A percentile compares a stretch with the other conserved stretches of the same genome.
phyloP scores from a whole-genome alignment of 1,140 invertebrate genomes.

The Temnothorax longispinosus region DNA sequence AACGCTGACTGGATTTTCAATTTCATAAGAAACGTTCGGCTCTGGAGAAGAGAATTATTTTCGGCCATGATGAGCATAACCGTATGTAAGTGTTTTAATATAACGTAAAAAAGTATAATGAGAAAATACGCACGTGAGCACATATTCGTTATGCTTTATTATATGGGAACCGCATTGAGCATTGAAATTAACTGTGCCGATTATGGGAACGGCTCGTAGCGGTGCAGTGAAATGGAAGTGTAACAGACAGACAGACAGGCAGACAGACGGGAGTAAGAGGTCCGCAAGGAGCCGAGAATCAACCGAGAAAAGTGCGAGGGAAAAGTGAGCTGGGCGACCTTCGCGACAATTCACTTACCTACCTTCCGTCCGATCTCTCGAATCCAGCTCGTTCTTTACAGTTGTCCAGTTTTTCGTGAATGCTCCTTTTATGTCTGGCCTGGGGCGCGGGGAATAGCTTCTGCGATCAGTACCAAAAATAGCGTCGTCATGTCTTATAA shows the following conservation, averaged over 20 bases:
- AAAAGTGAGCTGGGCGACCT: slow-evolving; percentile 82
- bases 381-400: slow-evolving; percentile 55
- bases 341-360: slow-evolving; percentile 76
- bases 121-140: slow-evolving; percentile 3
- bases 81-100: neutral
- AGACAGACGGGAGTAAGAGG: slow-evolving; percentile 65
- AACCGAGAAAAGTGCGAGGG: slow-evolving; percentile 73
- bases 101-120: slow-evolving; percentile 4
- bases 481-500: neutral
- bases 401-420: slow-evolving; percentile 51
- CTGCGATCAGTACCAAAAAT: neutral
- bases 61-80: neutral
- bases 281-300: slow-evolving; percentile 57
- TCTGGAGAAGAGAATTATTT: neutral
- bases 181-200: neutral
- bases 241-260: slow-evolving; percentile 47
- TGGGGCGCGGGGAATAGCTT: neutral
- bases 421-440: slow-evolving; percentile 23
- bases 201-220: slow-evolving; percentile 31
- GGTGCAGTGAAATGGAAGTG: slow-evolving; percentile 41
- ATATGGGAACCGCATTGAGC: slow-evolving; percentile 9
- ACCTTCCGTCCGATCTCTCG: slow-evolving; percentile 66
- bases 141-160: slow-evolving; percentile 18
- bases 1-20: neutral
- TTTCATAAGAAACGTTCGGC: neutral